Conservation (phyloP, 2,888 invertebrate genomes). For the Ernsta delagoae region DNA sequence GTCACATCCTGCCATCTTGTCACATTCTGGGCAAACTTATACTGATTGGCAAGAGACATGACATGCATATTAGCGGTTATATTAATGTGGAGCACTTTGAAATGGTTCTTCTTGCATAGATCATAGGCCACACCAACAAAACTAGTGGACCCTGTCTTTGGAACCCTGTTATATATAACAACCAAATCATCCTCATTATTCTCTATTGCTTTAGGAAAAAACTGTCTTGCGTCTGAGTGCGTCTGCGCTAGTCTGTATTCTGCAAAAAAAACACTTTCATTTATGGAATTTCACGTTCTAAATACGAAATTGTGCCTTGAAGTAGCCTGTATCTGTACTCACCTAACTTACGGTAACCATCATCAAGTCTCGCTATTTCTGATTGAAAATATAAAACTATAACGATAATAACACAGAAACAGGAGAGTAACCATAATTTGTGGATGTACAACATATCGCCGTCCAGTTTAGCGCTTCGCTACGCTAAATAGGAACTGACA, state of each 20-base stretch:
- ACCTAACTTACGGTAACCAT: constrained; percentile 73
- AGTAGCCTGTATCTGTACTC: constrained; percentile 41
- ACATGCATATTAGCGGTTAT: constrained; percentile 98
- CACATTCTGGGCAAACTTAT: constrained; percentile 95
- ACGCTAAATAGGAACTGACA: constrained; percentile 61
- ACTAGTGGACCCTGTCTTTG: constrained; percentile 98
- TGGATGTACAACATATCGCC: constrained; percentile 77
- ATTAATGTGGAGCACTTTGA: constrained; percentile 94
- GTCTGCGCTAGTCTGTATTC: constrained; percentile 67
- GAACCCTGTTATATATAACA: constrained; percentile 97
- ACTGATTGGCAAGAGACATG: constrained; percentile 96
- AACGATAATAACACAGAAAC: constrained; percentile 73
- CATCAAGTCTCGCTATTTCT: constrained; percentile 74
- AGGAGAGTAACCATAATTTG: constrained; percentile 76
- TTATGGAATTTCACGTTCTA: constrained; percentile 18
- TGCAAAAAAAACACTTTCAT: constrained; percentile 51
- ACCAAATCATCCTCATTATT: constrained; percentile 88
- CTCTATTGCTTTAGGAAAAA: constrained; percentile 61
- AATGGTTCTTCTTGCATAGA: constrained; percentile 89
- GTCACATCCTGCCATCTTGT: constrained; percentile 94
- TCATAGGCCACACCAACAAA: constrained; percentile 97
- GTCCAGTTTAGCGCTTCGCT: constrained; percentile 41
- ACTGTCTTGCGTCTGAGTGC: constrained; percentile 69
- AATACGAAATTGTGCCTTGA: neutral
- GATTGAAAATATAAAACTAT: constrained; percentile 78